Evolutionary conservation across 2,113 vertebrate species (phyloP), one percentile per base, ranked within the genome.

Genomic region (Albula glossodonta): DNA sequence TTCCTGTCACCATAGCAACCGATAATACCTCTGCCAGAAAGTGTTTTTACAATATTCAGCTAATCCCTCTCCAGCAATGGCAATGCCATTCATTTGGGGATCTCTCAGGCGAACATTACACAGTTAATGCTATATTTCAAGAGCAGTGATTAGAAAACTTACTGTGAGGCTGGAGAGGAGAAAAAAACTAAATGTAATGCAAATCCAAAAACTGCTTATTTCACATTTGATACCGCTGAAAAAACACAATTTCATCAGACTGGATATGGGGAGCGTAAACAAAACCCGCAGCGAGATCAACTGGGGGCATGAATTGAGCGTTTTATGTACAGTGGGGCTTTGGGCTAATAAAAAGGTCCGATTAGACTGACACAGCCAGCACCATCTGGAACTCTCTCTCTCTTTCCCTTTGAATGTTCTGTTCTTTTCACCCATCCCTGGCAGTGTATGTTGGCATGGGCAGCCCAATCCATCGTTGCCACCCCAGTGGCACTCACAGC

Each of bases 1-100:
- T 74, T 74, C 70, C 70, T 10, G n/a, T 74, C n/a, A 31, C 70
- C n/a, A 74, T 74, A n/a, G 70, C 4, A 74, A 74, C 70, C 10
- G 70, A 74, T 66, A 31, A 74, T 74, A 74, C 70, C 70, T 74
- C 70, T 74, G 22, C n/a, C 70, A 74, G 70, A 31, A 74, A 31
- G 70, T 74, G 70, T 74, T 74, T 74, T 19, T 74, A 31, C 9
- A n/a, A 74, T 74, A 31, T 74, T 74, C 9, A 74, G 31, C 70
- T 74, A 31, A 74, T 74, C n/a, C 70, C 70, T 74, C 70, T 31
- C 70, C 70, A 74, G 22, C n/a, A n/a, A 19, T 74, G 9, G 70
- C 1, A 22, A 8, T 74, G 70, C 10, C n/a, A 74, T 31, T 74
- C 6, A 74, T 74, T 31, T 74, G 19, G 70, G 70, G 22, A 74